Percentiles rank a stretch among this genome's conserved stretches.
These are phyloP conservation scores for Scyliorhinus canicula DNA, from an alignment of 2,797 vertebrate species.

Conservation along the genomic window DNA sequence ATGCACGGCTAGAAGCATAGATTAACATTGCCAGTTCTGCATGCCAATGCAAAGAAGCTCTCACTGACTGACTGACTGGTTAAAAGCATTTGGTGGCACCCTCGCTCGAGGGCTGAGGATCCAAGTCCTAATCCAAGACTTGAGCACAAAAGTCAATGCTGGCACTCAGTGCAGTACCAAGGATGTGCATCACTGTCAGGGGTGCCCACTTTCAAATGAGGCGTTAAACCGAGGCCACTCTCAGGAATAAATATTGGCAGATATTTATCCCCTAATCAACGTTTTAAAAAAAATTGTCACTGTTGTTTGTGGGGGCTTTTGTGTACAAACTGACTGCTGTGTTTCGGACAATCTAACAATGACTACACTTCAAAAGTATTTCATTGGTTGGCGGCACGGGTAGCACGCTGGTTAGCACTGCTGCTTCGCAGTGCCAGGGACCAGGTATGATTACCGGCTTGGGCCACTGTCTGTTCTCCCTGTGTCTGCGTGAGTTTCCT, in stretches of 20 bases:
- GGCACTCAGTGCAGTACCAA: background rate
- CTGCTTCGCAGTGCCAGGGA: too few species aligned
- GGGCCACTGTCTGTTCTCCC: too few species aligned
- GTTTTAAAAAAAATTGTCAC: too few species aligned
- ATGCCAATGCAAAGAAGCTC: background rate
- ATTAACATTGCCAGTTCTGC: background rate
- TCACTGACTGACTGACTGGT: background rate
- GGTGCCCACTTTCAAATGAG: too few species aligned
- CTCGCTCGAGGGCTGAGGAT: background rate
- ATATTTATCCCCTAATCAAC: too few species aligned
- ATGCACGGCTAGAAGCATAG: background rate
- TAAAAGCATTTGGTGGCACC: background rate
- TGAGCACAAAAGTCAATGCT: background rate
- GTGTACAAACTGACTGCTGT: background rate
- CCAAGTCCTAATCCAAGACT: background rate
- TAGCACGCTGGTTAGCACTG: too few species aligned
- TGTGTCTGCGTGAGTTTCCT: too few species aligned
- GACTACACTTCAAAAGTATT: background rate
- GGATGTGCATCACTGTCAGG: background rate
- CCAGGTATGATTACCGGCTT: too few species aligned
- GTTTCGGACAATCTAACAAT: background rate
- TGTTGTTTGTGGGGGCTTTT: background rate
- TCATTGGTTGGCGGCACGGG: too few species aligned
- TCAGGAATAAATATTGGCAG: too few species aligned
- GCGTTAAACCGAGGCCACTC: too few species aligned